These are phyloP conservation scores for Gnathonemus echidnorhynchus DNA, from an alignment of 2,113 vertebrate species.

Conservation along the genomic window DNA sequence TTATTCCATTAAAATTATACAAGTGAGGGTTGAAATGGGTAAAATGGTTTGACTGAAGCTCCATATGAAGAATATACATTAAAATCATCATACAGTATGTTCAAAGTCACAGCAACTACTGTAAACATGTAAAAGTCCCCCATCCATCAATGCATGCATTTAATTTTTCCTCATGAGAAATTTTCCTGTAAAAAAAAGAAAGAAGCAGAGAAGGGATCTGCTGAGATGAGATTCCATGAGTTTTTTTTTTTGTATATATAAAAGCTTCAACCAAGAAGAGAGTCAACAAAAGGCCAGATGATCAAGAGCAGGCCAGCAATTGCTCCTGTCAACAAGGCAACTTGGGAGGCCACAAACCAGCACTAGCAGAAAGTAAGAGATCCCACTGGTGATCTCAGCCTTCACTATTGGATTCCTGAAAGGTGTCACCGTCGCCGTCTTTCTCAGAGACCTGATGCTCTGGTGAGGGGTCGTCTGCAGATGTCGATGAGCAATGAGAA, in stretches of 20 bases:
- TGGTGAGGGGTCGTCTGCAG: not conserved
- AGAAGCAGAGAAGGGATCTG: not conserved
- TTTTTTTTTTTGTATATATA: not conserved
- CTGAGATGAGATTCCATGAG: not conserved
- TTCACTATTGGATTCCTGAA: conserved; percentile 65
- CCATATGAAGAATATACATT: not conserved
- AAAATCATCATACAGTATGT: not conserved
- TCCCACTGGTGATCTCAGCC: conserved; percentile 48
- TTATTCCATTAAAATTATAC: not conserved
- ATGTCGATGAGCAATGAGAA: not conserved
- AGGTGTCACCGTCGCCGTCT: conserved; percentile 66
- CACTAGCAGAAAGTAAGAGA: not conserved
- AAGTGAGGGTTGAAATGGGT: not conserved
- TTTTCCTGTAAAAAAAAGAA: not conserved
- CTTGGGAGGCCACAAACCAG: not conserved
- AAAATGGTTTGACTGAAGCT: not conserved
- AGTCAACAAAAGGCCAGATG: not conserved
- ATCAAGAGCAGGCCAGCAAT: not conserved
- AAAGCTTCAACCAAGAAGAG: not conserved
- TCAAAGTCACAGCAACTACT: not conserved
- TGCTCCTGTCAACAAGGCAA: not conserved
- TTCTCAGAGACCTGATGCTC: conserved; percentile 68
- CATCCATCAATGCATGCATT: not conserved
- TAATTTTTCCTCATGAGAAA: not conserved
- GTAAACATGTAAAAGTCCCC: not conserved